Evolutionary conservation across 2,888 invertebrate species (phyloP).

Genomic region (Amphipyra berbera): DNA sequence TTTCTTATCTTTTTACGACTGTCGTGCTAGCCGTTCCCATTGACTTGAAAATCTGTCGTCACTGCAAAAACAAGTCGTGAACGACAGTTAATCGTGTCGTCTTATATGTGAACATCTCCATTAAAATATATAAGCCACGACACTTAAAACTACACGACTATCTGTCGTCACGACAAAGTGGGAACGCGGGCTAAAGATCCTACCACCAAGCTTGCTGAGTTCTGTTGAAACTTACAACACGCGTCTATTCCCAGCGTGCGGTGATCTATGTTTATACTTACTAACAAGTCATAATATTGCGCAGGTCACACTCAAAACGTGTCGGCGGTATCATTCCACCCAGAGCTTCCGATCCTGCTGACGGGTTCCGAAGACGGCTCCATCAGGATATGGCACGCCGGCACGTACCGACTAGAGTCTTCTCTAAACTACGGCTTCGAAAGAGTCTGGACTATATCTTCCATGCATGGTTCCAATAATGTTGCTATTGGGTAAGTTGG

Average conservation of each 20-base stretch:
- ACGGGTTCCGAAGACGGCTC: slow-evolving; percentile 99
- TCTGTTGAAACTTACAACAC: too few species aligned
- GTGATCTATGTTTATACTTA: background rate
- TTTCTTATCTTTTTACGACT: too few species aligned
- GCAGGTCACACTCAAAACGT: slow-evolving; percentile 98
- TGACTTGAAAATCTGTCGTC: too few species aligned
- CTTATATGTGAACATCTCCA: too few species aligned
- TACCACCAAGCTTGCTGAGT: too few species aligned
- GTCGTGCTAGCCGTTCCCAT: too few species aligned
- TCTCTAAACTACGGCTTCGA: slow-evolving; percentile 99
- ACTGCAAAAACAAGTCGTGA: too few species aligned
- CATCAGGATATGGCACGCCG: slow-evolving; percentile 99
- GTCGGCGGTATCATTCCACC: slow-evolving; percentile 98
- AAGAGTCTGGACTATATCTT: slow-evolving; percentile 98
- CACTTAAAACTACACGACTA: too few species aligned
- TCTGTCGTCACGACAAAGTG: too few species aligned
- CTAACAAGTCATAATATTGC: background rate
- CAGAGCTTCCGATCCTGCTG: slow-evolving; percentile 98
- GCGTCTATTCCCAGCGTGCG: background rate
- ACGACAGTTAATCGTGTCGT: too few species aligned
- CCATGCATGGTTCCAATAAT: slow-evolving; percentile 98
- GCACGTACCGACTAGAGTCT: slow-evolving; percentile 98
- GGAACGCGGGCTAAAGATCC: too few species aligned
- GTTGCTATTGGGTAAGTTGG: slow-evolving; percentile 95
- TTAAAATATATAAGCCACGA: too few species aligned